Percentiles rank a stretch among this genome's conserved stretches.
Evolutionary conservation across 2,888 invertebrate species (phyloP).

Genomic region (Anagyrus pseudococci): DNA sequence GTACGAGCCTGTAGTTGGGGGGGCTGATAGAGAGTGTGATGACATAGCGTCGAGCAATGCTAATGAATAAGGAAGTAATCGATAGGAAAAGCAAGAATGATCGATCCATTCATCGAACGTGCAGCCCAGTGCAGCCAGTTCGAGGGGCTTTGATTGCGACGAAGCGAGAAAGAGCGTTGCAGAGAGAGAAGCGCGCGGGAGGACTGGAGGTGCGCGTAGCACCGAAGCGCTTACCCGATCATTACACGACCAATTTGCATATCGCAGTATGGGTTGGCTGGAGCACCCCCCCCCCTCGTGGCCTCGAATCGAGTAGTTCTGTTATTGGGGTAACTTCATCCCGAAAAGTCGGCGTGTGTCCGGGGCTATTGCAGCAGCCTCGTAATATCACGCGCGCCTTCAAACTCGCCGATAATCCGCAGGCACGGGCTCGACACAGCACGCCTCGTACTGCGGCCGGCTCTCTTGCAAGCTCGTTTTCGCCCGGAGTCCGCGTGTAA

Average conservation of each 20-base stretch:
- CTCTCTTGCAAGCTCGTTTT: too few species aligned
- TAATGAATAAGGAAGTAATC: not conserved
- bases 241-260: conserved; percentile 37
- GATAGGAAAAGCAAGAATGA: conserved; percentile 8
- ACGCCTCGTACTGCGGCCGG: not conserved
- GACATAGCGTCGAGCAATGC: too few species aligned
- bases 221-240: conserved; percentile 25
- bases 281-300: not conserved
- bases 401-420: conserved; percentile 30
- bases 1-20: too few species aligned
- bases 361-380: too few species aligned
- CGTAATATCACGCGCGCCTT: too few species aligned
- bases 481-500: too few species aligned
- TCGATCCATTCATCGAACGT: conserved; percentile 12
- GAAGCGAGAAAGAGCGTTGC: not conserved
- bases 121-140: too few species aligned
- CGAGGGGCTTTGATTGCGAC: not conserved
- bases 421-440: not conserved
- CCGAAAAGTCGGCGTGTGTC: too few species aligned
- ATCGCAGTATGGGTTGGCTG: conserved; percentile 15
- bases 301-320: too few species aligned
- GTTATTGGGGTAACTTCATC: conserved; percentile 26
- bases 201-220: too few species aligned
- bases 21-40: not conserved
- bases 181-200: not conserved